Percentiles rank a stretch among this genome's conserved stretches.
Evolutionary conservation across 2,888 invertebrate genomes (phyloP).

Genomic region (Tenthredo notha): DNA sequence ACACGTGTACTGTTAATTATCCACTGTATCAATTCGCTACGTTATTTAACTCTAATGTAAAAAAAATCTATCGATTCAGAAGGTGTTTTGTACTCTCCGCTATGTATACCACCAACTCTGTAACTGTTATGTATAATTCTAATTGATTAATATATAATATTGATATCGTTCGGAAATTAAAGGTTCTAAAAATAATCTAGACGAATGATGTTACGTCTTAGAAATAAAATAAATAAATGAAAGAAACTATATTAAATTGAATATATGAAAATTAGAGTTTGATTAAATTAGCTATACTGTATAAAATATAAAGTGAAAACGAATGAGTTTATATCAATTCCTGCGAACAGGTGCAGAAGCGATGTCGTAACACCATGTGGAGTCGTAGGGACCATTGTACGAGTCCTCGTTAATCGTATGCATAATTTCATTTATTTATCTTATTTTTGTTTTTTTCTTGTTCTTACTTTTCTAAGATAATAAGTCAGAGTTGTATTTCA

Average conservation of each 20-base stretch:
- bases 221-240: too few species aligned
- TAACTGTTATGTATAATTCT: background rate
- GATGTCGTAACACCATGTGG: conserved; percentile 23
- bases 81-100: background rate
- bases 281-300: too few species aligned
- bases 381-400: background rate
- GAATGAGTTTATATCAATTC: background rate
- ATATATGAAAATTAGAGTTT: too few species aligned
- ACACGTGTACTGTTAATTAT: background rate
- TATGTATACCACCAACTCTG: background rate
- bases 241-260: too few species aligned
- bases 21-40: background rate
- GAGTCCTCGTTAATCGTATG: background rate
- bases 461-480: background rate
- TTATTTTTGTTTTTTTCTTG: background rate
- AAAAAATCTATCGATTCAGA: conserved; percentile 8
- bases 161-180: background rate
- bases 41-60: background rate
- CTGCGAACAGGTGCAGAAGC: background rate
- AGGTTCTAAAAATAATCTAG: too few species aligned
- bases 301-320: background rate
- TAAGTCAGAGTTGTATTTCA: background rate
- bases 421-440: too few species aligned
- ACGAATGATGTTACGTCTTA: too few species aligned
- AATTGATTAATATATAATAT: background rate